Base-by-base conservation (phyloP, 2,797 vertebrate species). In the Percopsis omiscomaycus region DNA sequence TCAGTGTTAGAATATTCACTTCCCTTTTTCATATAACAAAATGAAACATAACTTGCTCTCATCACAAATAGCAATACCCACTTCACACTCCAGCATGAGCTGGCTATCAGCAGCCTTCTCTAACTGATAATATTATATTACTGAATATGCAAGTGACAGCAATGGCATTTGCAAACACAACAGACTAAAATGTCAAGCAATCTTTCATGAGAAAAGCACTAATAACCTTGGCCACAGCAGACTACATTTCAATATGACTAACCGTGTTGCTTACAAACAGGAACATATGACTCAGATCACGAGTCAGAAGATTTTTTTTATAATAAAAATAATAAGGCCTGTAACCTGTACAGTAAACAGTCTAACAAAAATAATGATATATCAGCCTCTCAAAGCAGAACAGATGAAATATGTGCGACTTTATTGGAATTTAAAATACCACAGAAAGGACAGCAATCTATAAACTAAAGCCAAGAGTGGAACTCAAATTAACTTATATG, bases 221-320 rank as follows among this genome's bases (percentile, higher is more conserved):
- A n/a, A 49, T 55, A 68, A 69, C 63, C 56, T 60, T 66, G 61
- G 42, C 55, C 15, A 22, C n/a, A 13, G 48, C 28, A 14, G 49
- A 52, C 48, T 29, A 47, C 45, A 47, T 63, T 68, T 72, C 63
- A 15, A 44, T 58, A 74, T 63, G 75, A 79, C 67, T 74, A 75
- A 82, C 10, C 32, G 64, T 51, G 61, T 62, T 57, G 51, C 37
- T 71, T 58, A 71, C 55, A 45, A 62, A 54, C 55, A 46, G 37
- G 66, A 58, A 54, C 12, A 54, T 30, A 53, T 74, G 77, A 84
- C 55, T 79, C 54, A 71, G 59, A 76, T 62, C 53, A 57, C 8
- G 9, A 74, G 64, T 55, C 66, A 27, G 22, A 30, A 16, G 22
- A 10, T 13, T 54, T 30, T 12, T 10, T 53, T 53, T 3, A 11